These are phyloP conservation scores for Polyodon spathula DNA, from an alignment of 2,113 vertebrate genomes.

Conservation along the genomic window DNA sequence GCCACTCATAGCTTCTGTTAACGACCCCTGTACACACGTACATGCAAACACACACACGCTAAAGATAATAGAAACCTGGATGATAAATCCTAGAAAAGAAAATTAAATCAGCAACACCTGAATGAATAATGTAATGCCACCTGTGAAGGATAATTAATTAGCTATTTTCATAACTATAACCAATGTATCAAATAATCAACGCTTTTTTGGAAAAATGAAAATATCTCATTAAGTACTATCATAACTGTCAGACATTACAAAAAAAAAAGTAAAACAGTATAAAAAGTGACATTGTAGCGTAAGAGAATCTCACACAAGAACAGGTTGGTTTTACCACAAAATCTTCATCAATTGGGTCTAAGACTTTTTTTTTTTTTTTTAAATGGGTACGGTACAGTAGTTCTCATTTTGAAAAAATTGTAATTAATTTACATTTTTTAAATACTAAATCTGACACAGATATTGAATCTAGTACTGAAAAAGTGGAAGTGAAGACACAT, in stretches of 20 bases:
- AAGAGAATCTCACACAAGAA: too few relatives aligned
- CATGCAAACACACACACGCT: conserved; percentile 6
- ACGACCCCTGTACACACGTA: too few relatives aligned
- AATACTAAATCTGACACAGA: too few relatives aligned
- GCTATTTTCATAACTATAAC: neutral
- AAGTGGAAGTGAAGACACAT: too few relatives aligned
- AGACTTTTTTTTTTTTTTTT: too few relatives aligned
- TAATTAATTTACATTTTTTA: too few relatives aligned
- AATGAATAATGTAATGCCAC: conserved; percentile 4
- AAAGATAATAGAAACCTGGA: conserved; percentile 6
- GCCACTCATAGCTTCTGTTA: too few relatives aligned
- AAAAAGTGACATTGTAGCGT: neutral
- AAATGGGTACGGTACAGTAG: too few relatives aligned
- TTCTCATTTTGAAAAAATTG: too few relatives aligned
- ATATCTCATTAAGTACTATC: neutral
- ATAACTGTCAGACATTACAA: neutral
- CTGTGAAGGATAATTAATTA: neutral
- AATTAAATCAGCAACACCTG: neutral
- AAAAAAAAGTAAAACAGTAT: neutral
- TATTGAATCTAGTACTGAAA: too few relatives aligned
- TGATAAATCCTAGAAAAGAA: conserved; percentile 1
- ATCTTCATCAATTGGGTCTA: too few relatives aligned
- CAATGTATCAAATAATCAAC: neutral
- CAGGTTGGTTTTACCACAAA: too few relatives aligned
- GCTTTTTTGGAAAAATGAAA: neutral